These are phyloP conservation scores for Philaethria dido DNA, from an alignment of 2,888 invertebrate genomes.

Conservation along the genomic window DNA sequence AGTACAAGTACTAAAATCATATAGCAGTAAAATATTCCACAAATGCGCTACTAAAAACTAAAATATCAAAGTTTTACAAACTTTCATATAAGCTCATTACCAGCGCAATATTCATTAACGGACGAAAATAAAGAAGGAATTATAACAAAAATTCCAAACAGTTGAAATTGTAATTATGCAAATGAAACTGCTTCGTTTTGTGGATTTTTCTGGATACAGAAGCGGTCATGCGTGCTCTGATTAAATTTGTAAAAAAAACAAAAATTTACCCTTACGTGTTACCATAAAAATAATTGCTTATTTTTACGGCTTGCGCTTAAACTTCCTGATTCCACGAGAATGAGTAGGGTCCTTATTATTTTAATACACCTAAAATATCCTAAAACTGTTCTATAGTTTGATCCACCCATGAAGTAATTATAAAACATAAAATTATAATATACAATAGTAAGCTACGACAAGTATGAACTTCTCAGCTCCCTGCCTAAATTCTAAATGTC, in stretches of 20 bases:
- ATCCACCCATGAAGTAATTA: no score
- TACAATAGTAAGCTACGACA: no score
- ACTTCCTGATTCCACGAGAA: neutral
- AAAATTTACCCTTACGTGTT: neutral
- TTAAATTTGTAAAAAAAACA: constrained; percentile 6
- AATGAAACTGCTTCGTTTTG: constrained; percentile 4
- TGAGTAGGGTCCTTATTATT: neutral
- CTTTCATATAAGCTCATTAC: neutral
- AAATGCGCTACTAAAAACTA: no score
- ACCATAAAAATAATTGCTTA: neutral
- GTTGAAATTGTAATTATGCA: constrained; percentile 15
- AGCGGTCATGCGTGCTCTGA: constrained; percentile 11
- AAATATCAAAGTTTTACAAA: no score
- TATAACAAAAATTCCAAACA: constrained; percentile 11
- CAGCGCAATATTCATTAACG: neutral
- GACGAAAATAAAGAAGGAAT: neutral
- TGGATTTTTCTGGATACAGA: neutral
- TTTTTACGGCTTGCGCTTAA: neutral
- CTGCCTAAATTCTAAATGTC: no score
- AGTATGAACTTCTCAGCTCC: no score
- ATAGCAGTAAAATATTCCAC: no score
- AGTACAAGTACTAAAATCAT: no score
- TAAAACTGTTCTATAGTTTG: no score
- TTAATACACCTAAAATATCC: no score
- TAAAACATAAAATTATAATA: no score